Evolutionary conservation across 2,888 invertebrate species (phyloP).

Genomic region (Odiellus spinosus): DNA sequence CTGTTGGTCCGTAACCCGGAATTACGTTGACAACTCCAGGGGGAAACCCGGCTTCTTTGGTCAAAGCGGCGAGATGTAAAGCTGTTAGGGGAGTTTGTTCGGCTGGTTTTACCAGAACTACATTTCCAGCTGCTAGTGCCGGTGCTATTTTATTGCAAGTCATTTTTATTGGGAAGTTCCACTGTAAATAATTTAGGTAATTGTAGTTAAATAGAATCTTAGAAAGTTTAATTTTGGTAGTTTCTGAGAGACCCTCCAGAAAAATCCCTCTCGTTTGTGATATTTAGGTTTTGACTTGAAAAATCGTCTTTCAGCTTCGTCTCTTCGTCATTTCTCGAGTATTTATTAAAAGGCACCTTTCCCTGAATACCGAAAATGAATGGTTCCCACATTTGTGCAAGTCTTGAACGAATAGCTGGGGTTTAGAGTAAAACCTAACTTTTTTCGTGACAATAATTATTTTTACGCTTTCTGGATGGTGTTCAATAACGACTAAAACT

Average conservation of each 20-base stretch:
- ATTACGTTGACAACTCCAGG: conserved; percentile 61
- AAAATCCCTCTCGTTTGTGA: too few relatives aligned
- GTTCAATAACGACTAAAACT: too few relatives aligned
- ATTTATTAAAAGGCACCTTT: not conserved
- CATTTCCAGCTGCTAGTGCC: conserved; percentile 47
- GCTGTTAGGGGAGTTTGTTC: conserved; percentile 72
- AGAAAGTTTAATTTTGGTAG: not conserved
- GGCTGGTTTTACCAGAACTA: conserved; percentile 60
- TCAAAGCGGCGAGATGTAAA: conserved; percentile 50
- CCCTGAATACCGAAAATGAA: not conserved
- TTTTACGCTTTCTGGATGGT: too few relatives aligned
- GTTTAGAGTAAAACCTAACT: too few relatives aligned
- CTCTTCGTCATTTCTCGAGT: too few relatives aligned
- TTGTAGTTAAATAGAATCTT: conserved; percentile 1
- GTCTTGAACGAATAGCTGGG: too few relatives aligned
- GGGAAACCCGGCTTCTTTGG: conserved; percentile 55
- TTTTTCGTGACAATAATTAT: too few relatives aligned
- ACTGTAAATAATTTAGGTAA: conserved; percentile 26
- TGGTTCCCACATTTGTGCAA: too few relatives aligned
- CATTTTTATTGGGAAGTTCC: conserved; percentile 42
- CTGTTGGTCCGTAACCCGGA: conserved; percentile 55
- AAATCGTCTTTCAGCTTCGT: too few relatives aligned
- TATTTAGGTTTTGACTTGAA: too few relatives aligned
- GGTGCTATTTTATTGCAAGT: conserved; percentile 43
- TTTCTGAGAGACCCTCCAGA: too few relatives aligned